Percentiles rank a stretch among this genome's conserved stretches.
phyloP scores from a whole-genome alignment of 35 echinoderm and acorn worm genomes.

The Anneissia japonica region DNA sequence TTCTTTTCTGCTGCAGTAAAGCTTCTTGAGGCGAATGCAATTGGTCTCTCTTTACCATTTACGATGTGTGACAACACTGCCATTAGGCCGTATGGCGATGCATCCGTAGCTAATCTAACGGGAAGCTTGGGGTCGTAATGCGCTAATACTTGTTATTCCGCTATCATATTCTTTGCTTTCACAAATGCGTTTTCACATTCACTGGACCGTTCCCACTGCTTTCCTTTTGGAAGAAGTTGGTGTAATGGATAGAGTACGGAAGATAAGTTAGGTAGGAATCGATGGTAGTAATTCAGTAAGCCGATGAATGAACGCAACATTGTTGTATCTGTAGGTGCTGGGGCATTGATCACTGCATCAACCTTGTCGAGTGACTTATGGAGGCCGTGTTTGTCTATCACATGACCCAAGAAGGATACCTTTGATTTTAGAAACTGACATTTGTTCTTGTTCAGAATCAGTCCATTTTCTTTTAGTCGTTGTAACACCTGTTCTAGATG shows the following conservation, averaged over 20 bases:
- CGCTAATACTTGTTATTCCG: conserved; percentile 6
- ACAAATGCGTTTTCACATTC: conserved; percentile 13
- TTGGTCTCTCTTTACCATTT: too few relatives aligned
- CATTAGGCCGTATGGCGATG: too few relatives aligned
- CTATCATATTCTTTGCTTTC: conserved; percentile 17
- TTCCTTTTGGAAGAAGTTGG: conserved; percentile 18
- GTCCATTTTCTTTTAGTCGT: too few relatives aligned
- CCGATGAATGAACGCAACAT: conserved; percentile 29
- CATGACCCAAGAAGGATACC: conserved; percentile 21
- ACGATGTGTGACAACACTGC: too few relatives aligned
- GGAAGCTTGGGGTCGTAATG: conserved; percentile 41
- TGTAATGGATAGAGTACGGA: conserved; percentile 30
- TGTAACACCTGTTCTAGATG: too few relatives aligned
- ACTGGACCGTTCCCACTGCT: conserved; percentile 20
- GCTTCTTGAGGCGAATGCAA: too few relatives aligned
- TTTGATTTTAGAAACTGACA: conserved; percentile 30
- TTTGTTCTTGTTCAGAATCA: conserved; percentile 31
- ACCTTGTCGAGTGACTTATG: conserved; percentile 30
- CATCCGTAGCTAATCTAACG: too few relatives aligned
- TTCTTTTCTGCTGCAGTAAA: too few relatives aligned
- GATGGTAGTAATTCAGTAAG: conserved; percentile 53
- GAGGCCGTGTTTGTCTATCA: conserved; percentile 28
- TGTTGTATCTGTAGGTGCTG: conserved; percentile 24
- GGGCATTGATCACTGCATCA: conserved; percentile 30
- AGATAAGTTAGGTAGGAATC: conserved; percentile 9